Conservation (phyloP, 2,113 vertebrate species). For the Petrocephalus microphthalmus region DNA sequence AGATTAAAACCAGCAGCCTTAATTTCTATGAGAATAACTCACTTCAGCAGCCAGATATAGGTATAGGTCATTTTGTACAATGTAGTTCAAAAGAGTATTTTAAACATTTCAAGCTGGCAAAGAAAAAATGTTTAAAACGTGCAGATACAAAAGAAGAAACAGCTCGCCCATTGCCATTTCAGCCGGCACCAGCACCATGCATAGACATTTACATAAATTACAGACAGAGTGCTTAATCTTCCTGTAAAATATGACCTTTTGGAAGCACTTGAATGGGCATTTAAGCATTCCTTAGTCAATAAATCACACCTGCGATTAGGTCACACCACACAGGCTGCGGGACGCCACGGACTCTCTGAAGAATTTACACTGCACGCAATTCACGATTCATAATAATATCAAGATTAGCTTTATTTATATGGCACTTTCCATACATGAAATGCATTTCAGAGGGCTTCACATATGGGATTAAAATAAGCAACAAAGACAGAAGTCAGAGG, state of each 20-base stretch:
- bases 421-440: not conserved
- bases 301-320: conserved; percentile 13
- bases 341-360: not conserved
- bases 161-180: not conserved
- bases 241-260: conserved; percentile 27
- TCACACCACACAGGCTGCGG: not conserved
- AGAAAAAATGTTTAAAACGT: not conserved
- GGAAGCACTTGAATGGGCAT: conserved; percentile 21
- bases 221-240: conserved; percentile 17
- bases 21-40: not conserved
- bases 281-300: conserved; percentile 5
- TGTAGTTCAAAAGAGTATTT: not conserved
- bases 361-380: not conserved
- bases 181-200: not conserved
- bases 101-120: not conserved
- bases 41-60: not conserved
- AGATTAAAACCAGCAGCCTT: not conserved
- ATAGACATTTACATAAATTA: conserved; percentile 29
- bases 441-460: not conserved
- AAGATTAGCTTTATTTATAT: not conserved
- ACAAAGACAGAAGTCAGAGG: not conserved
- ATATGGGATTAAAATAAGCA: not conserved
- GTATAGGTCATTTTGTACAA: not conserved
- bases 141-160: not conserved
- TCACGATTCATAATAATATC: not conserved